phyloP scores from a whole-genome alignment of 2,113 vertebrate genomes.

The Noturus placidus region DNA sequence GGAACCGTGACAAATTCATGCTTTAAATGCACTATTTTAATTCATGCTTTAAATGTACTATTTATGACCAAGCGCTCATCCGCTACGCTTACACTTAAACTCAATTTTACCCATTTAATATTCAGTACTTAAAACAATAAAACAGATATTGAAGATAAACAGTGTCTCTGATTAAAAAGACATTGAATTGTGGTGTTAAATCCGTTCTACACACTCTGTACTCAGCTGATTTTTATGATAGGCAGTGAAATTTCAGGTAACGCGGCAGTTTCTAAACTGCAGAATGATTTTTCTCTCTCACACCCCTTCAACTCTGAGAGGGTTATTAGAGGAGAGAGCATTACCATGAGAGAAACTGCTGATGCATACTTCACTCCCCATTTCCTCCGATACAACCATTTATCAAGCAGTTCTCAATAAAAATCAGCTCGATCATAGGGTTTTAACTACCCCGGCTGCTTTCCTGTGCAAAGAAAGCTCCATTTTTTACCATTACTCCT shows the following conservation, averaged over 20 bases:
- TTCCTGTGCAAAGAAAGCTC: neutral
- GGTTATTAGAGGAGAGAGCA: slow-evolving; percentile 10
- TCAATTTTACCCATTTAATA: neutral
- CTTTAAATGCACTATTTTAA: no score
- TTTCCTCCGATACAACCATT: slow-evolving; percentile 9
- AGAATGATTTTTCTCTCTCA: slow-evolving; percentile 23
- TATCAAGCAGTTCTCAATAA: neutral
- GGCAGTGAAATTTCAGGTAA: slow-evolving; percentile 36
- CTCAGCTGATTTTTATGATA: neutral
- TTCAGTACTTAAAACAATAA: neutral
- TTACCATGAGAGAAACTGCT: slow-evolving; percentile 10
- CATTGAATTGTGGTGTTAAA: neutral
- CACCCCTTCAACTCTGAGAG: neutral
- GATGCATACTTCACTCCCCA: slow-evolving; percentile 22
- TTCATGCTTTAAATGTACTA: no score
- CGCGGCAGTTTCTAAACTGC: slow-evolving; percentile 34
- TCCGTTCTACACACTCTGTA: neutral
- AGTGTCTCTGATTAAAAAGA: neutral
- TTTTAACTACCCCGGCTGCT: neutral
- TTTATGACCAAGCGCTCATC: neutral
- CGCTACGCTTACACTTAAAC: neutral
- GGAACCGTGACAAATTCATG: no score
- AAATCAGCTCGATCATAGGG: neutral
- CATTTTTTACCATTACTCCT: neutral
- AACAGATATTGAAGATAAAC: neutral